Conservation (phyloP, 2,113 vertebrate genomes). For the Acanthochromis polyacanthus region DNA sequence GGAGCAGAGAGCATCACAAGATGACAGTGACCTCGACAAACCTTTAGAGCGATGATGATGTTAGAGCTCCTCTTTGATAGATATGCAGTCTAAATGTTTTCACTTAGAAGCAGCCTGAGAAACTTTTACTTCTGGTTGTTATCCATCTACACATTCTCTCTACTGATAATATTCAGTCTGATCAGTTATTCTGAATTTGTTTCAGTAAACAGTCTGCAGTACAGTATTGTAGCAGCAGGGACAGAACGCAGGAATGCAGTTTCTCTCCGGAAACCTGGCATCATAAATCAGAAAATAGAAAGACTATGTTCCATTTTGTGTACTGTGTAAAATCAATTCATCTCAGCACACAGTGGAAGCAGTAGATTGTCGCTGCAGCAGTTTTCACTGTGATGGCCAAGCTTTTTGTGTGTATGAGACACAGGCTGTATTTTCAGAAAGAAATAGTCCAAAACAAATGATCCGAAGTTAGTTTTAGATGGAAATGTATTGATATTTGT, state of each 20-base stretch:
- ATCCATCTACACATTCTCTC: not conserved
- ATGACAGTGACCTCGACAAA: constrained; percentile 66
- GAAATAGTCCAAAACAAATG: not conserved
- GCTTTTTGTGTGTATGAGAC: constrained; percentile 4
- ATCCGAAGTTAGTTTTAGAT: not conserved
- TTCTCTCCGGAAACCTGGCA: constrained; percentile 20
- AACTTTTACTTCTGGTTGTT: constrained; percentile 1
- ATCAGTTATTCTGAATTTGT: constrained; percentile 18
- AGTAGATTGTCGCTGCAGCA: constrained; percentile 23
- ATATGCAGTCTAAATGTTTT: not conserved
- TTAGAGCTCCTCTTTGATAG: constrained; percentile 10
- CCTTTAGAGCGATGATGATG: constrained; percentile 4
- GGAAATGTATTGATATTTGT: not conserved
- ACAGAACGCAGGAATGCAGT: constrained; percentile 1
- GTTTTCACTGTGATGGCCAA: not conserved
- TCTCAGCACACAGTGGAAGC: constrained; percentile 15
- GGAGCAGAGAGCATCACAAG: constrained; percentile 52
- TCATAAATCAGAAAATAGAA: constrained; percentile 31
- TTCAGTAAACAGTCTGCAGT: constrained; percentile 2
- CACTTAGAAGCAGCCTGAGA: not conserved
- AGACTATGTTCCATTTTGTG: constrained; percentile 36
- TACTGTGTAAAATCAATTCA: constrained; percentile 36
- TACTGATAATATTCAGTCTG: not conserved
- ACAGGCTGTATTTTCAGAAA: constrained; percentile 16
- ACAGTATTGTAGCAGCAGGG: not conserved